Evolutionary conservation across 2,888 invertebrate species (phyloP).

Genomic region (Habrosyne pyritoides): DNA sequence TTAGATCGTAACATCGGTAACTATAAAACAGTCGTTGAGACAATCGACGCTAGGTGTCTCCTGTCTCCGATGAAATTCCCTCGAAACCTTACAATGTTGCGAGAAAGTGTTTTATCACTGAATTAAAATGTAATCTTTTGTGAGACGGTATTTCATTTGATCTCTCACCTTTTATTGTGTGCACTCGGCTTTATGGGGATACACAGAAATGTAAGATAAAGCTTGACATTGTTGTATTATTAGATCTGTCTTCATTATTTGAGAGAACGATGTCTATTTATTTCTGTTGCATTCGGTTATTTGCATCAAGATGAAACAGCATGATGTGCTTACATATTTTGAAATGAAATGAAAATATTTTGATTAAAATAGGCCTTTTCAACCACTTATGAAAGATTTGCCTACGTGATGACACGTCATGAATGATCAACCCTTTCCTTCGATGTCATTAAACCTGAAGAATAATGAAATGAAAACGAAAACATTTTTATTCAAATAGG

Average conservation of each 20-base stretch:
- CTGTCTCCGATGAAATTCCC: conserved; percentile 16
- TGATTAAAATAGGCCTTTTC: too few species aligned
- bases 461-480: too few species aligned
- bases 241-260: neutral
- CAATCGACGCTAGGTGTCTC: conserved; percentile 16
- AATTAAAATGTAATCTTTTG: conserved; percentile 67
- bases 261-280: neutral
- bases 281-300: neutral
- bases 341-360: too few species aligned
- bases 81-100: conserved; percentile 18
- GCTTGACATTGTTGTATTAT: conserved; percentile 1
- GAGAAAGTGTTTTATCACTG: conserved; percentile 54
- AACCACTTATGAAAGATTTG: too few species aligned
- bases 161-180: conserved; percentile 49
- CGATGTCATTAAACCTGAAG: too few species aligned
- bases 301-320: neutral
- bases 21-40: conserved; percentile 16
- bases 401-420: too few species aligned
- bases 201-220: conserved; percentile 39
- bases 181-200: conserved; percentile 43
- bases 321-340: neutral
- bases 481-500: too few species aligned
- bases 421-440: too few species aligned
- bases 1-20: conserved; percentile 7
- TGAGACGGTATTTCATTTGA: conserved; percentile 50